These are phyloP conservation scores for Apocheima hispidaria DNA, from an alignment of 2,888 invertebrate species.

Conservation along the genomic window DNA sequence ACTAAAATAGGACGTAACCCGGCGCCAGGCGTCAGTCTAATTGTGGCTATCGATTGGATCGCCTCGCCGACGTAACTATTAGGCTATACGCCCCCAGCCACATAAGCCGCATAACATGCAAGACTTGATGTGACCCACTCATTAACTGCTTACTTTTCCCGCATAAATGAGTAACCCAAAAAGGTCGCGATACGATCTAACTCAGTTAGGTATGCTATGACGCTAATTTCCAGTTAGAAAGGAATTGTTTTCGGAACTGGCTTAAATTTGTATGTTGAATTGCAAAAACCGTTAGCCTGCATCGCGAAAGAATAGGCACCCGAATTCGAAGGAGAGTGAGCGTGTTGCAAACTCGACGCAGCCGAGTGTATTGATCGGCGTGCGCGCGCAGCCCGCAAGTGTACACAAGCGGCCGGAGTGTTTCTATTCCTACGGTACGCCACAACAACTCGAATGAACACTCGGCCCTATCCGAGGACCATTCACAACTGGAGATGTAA, in stretches of 20 bases:
- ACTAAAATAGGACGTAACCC: constrained; percentile 45
- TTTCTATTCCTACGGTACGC: constrained; percentile 72
- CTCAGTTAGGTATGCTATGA: constrained; percentile 14
- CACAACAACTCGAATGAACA: constrained; percentile 74
- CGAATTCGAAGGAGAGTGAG: constrained; percentile 73
- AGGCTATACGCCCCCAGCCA: constrained; percentile 47
- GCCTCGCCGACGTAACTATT: constrained; percentile 47
- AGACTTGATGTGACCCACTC: constrained; percentile 37
- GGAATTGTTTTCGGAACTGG: constrained; percentile 46
- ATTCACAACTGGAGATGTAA: constrained; percentile 64
- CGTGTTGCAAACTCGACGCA: constrained; percentile 78
- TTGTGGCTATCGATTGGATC: constrained; percentile 61
- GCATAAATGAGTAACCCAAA: constrained; percentile 16
- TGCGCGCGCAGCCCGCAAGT: constrained; percentile 83
- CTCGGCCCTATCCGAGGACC: constrained; percentile 72
- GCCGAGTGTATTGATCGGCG: constrained; percentile 80
- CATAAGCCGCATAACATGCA: constrained; percentile 44
- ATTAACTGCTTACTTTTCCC: constrained; percentile 53
- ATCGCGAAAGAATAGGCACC: constrained; percentile 72
- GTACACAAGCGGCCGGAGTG: constrained; percentile 79
- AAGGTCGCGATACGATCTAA: constrained; percentile 11
- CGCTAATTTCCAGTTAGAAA: constrained; percentile 50
- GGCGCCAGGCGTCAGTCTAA: constrained; percentile 53
- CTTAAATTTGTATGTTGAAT: constrained; percentile 45
- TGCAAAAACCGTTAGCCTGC: constrained; percentile 63